phyloP scores from a whole-genome alignment of 2,888 invertebrate species.

The Microctonus aethiopoides region DNA sequence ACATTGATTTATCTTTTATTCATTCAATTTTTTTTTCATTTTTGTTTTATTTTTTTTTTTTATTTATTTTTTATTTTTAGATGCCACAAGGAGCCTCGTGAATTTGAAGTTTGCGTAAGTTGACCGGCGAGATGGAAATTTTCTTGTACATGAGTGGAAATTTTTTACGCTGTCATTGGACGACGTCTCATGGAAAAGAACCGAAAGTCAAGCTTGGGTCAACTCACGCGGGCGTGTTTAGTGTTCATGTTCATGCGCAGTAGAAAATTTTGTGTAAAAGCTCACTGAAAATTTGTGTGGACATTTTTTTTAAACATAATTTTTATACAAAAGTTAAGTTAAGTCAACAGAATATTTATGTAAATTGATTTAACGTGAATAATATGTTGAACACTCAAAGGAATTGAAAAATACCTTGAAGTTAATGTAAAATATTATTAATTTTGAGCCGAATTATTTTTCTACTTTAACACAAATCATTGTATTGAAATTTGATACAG shows the following conservation, averaged over 20 bases:
- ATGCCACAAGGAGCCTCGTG: neutral
- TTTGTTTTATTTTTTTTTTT: slow-evolving; percentile 12
- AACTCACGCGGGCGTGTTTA: neutral
- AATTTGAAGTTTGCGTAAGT: neutral
- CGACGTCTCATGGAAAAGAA: neutral
- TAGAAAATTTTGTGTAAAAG: neutral
- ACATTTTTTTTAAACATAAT: too few relatives aligned
- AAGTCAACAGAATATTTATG: too few relatives aligned
- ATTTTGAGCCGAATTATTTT: too few relatives aligned
- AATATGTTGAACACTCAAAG: too few relatives aligned
- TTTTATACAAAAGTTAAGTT: too few relatives aligned
- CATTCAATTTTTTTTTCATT: neutral
- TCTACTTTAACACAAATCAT: too few relatives aligned
- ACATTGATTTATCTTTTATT: slow-evolving; percentile 47
- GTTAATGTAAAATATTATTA: too few relatives aligned
- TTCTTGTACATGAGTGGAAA: neutral
- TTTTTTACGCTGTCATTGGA: neutral
- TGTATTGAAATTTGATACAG: too few relatives aligned
- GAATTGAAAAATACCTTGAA: too few relatives aligned
- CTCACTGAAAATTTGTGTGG: too few relatives aligned
- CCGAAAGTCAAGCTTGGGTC: neutral
- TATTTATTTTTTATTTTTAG: slow-evolving; percentile 11
- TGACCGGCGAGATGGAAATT: neutral
- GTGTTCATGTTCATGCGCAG: neutral
- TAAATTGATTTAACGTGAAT: too few relatives aligned